A percentile compares a stretch with the other conserved stretches of the same genome.
These are phyloP conservation scores for Craniophora ligustri DNA, from an alignment of 2,888 invertebrate genomes.

Conservation along the genomic window DNA sequence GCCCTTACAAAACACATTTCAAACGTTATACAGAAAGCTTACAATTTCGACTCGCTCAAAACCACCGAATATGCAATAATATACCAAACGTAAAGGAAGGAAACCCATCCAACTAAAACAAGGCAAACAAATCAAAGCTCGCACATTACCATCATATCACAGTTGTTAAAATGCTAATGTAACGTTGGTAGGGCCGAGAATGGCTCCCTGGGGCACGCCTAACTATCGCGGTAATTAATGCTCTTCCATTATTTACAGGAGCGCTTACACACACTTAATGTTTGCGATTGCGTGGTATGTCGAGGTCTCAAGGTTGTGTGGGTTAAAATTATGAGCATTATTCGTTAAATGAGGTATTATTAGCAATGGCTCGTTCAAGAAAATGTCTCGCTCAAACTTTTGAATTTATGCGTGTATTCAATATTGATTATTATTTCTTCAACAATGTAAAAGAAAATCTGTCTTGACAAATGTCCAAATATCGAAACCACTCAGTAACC, in stretches of 20 bases:
- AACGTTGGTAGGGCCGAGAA: constrained; percentile 49
- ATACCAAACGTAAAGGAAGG: constrained; percentile 44
- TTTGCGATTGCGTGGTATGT: constrained; percentile 31
- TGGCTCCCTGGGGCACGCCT: constrained; percentile 51
- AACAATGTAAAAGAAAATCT: too few relatives aligned
- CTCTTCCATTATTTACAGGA: constrained; percentile 58
- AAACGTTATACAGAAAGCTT: constrained; percentile 13
- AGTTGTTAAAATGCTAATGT: constrained; percentile 57
- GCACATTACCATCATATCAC: constrained; percentile 49
- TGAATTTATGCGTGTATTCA: too few relatives aligned
- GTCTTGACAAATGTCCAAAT: too few relatives aligned
- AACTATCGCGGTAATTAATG: constrained; percentile 59
- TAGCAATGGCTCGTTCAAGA: neutral
- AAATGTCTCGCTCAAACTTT: neutral
- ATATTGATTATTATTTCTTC: too few relatives aligned
- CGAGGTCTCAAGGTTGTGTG: constrained; percentile 5
- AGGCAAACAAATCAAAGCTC: constrained; percentile 53
- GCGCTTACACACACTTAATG: constrained; percentile 53
- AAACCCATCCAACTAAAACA: constrained; percentile 45
- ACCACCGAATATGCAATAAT: constrained; percentile 23
- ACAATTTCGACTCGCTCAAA: constrained; percentile 6
- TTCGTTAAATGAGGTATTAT: neutral
- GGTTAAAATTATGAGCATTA: neutral
- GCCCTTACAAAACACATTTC: neutral
- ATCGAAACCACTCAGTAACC: too few relatives aligned